These are phyloP conservation scores for Drosophila parthenogenetica DNA, from an alignment of 2,888 invertebrate species.

Conservation along the genomic window DNA sequence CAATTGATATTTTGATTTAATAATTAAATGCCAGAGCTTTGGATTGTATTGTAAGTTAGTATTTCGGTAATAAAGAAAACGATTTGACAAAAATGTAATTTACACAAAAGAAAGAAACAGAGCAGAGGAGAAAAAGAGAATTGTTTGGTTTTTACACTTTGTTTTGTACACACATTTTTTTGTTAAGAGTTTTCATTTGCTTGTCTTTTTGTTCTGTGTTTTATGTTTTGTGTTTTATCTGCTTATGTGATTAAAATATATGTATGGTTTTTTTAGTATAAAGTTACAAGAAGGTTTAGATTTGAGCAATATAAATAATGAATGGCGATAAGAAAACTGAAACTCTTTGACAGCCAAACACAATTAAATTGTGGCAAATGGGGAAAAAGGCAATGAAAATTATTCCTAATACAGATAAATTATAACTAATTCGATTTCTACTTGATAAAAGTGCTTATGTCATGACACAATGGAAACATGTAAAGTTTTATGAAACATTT, in stretches of 20 bases:
- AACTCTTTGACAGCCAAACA: conserved; percentile 41
- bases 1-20: conserved; percentile 68
- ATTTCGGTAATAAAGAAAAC: conserved; percentile 55
- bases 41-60: conserved; percentile 55
- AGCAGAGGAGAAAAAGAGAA: conserved; percentile 79
- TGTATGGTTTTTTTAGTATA: not conserved
- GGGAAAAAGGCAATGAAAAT: conserved; percentile 18
- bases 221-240: conserved; percentile 11
- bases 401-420: not conserved
- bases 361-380: conserved; percentile 40
- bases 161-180: conserved; percentile 77
- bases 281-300: conserved; percentile 26
- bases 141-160: conserved; percentile 77
- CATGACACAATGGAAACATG: conserved; percentile 24
- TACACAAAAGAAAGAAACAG: conserved; percentile 77
- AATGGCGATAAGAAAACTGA: conserved; percentile 27
- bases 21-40: conserved; percentile 84
- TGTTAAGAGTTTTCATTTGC: conserved; percentile 51
- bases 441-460: conserved; percentile 9
- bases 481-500: too few species aligned
- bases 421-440: not conserved
- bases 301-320: conserved; percentile 30
- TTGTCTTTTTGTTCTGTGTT: conserved; percentile 17
- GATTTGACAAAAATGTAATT: conserved; percentile 72
- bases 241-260: conserved; percentile 21